Conservation (phyloP, 1,140 invertebrate species). For the Copidosoma floridanum region DNA sequence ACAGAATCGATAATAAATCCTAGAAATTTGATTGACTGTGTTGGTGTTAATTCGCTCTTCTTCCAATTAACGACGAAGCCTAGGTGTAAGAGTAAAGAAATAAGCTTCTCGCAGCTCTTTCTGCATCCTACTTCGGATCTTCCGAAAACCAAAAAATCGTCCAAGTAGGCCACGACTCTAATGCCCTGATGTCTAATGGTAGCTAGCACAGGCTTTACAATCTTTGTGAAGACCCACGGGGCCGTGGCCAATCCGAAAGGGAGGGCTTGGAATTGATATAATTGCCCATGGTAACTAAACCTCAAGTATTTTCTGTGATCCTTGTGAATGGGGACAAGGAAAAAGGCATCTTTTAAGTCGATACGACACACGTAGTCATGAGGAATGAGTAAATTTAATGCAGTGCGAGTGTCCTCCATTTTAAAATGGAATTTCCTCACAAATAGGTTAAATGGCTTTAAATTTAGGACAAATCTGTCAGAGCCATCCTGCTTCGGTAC, state of each 20-base stretch:
- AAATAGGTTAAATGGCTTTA: conserved; percentile 35
- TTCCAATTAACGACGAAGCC: conserved; percentile 20
- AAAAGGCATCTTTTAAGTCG: conserved; percentile 22
- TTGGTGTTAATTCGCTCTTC: conserved; percentile 7
- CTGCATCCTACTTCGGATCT: not conserved
- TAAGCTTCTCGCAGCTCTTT: not conserved
- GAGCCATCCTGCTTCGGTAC: conserved; percentile 30
- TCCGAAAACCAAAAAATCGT: conserved; percentile 13
- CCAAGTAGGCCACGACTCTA: conserved; percentile 5
- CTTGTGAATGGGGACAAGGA: not conserved
- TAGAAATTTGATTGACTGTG: not conserved
- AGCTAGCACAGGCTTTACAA: not conserved
- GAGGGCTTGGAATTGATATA: conserved; percentile 15
- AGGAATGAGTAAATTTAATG: conserved; percentile 21
- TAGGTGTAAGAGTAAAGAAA: not conserved
- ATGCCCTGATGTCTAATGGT: not conserved
- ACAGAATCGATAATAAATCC: conserved; percentile 13
- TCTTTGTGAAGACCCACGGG: conserved; percentile 20
- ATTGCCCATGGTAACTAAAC: conserved; percentile 15
- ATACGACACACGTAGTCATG: conserved; percentile 28
- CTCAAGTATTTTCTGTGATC: conserved; percentile 12
- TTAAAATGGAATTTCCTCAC: conserved; percentile 35
- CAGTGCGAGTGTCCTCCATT: conserved; percentile 33
- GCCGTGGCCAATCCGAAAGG: conserved; percentile 18
- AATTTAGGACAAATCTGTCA: conserved; percentile 35